phyloP scores from a whole-genome alignment of 2,113 vertebrate genomes.

The Nyctibius bracteatus region DNA sequence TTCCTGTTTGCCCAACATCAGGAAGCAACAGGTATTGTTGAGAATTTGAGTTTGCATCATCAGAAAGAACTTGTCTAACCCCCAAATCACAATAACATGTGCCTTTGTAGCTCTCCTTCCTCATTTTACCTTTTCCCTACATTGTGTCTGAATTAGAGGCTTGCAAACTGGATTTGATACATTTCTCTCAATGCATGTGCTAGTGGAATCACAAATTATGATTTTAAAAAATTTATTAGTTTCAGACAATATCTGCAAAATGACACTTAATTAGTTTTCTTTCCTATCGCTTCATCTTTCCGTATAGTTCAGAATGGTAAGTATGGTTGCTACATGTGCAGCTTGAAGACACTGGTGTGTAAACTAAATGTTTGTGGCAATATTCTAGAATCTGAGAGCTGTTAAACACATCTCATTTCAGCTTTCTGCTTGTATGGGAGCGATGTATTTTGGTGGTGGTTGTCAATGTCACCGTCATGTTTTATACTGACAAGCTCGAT shows the following conservation, averaged over 20 bases:
- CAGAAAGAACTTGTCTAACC: neutral
- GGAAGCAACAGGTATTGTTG: neutral
- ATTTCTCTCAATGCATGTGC: neutral
- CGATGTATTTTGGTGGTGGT: neutral
- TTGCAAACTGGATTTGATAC: neutral
- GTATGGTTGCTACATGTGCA: neutral
- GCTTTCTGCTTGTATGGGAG: neutral
- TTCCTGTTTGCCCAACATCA: neutral
- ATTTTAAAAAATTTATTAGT: accelerated
- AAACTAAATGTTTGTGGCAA: neutral
- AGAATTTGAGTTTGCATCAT: neutral
- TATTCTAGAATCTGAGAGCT: neutral
- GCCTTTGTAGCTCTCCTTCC: neutral
- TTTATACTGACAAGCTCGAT: neutral
- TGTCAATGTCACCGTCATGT: neutral
- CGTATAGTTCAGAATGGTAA: neutral
- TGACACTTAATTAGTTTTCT: neutral
- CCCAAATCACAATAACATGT: neutral
- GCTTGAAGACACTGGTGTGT: neutral
- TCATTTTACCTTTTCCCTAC: neutral
- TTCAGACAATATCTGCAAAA: neutral
- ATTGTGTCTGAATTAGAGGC: neutral
- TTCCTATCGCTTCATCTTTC: neutral
- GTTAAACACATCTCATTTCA: neutral
- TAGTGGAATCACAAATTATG: neutral